These are phyloP conservation scores for Strigops habroptila DNA, from an alignment of 2,113 vertebrate species.

Conservation along the genomic window DNA sequence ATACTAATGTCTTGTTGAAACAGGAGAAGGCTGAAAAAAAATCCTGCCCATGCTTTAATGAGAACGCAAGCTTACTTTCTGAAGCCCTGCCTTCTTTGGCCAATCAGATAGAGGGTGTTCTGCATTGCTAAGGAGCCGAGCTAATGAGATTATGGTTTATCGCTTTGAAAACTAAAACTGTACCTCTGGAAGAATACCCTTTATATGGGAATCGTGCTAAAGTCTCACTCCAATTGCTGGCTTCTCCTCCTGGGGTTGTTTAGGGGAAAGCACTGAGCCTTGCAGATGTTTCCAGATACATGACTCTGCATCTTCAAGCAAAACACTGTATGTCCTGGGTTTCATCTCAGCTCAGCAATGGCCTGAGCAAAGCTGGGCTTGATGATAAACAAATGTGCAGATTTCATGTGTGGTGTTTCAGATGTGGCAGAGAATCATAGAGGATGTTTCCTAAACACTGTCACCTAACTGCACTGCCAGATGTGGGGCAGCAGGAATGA, in stretches of 20 bases:
- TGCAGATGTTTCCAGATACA: background rate
- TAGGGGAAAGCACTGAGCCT: background rate
- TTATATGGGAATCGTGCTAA: background rate
- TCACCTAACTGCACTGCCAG: background rate
- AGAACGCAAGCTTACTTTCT: background rate
- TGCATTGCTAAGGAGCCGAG: background rate
- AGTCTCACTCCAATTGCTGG: accelerated
- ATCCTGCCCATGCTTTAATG: background rate
- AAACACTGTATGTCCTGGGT: background rate
- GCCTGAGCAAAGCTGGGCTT: background rate
- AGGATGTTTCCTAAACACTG: background rate
- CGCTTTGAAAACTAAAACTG: background rate
- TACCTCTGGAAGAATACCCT: background rate
- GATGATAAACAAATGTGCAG: background rate
- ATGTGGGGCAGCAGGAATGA: background rate
- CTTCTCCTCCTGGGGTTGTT: background rate
- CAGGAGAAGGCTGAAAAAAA: background rate
- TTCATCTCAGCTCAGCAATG: background rate
- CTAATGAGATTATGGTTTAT: background rate
- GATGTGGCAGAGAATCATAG: background rate
- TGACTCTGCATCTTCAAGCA: background rate
- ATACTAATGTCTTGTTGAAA: slow-evolving; percentile 19
- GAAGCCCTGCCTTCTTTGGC: background rate
- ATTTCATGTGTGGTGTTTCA: background rate
- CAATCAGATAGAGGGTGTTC: background rate